Percentiles rank a stretch among this genome's conserved stretches.
Evolutionary conservation across 2,113 vertebrate genomes (phyloP).

Genomic region (Barnardius zonarius): DNA sequence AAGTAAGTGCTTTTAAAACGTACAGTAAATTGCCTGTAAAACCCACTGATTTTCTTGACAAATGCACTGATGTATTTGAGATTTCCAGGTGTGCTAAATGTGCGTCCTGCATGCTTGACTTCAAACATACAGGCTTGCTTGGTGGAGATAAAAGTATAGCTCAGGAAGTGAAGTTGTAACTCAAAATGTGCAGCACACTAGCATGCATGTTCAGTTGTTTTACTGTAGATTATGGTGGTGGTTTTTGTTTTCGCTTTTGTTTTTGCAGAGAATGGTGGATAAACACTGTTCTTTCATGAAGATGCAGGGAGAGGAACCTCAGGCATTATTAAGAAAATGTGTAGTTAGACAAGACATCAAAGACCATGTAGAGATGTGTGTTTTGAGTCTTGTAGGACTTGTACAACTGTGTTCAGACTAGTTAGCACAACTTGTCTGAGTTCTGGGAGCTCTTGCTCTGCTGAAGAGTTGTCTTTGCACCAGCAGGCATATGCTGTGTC

Average conservation of each 20-base stretch:
- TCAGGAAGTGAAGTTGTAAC: neutral
- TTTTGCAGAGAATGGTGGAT: neutral
- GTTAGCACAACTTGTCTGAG: neutral
- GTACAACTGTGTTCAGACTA: neutral
- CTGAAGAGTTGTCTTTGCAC: neutral
- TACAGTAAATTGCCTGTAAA: neutral
- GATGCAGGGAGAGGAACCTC: neutral
- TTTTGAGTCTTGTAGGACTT: neutral
- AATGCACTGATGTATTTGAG: neutral
- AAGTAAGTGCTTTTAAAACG: constrained; percentile 77
- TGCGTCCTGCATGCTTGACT: neutral
- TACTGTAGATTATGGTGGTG: neutral
- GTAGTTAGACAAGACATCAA: neutral
- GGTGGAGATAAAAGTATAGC: neutral
- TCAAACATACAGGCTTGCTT: neutral
- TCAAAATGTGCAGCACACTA: neutral
- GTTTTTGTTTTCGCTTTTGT: neutral
- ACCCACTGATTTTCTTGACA: neutral
- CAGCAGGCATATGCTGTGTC: neutral
- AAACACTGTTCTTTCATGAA: neutral
- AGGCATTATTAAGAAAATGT: neutral
- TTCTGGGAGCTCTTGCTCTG: neutral
- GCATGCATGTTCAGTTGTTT: neutral
- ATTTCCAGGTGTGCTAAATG: neutral
- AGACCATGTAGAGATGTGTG: neutral